phyloP scores from a whole-genome alignment of 2,797 vertebrate genomes.

The Gymnothorax reevesii region DNA sequence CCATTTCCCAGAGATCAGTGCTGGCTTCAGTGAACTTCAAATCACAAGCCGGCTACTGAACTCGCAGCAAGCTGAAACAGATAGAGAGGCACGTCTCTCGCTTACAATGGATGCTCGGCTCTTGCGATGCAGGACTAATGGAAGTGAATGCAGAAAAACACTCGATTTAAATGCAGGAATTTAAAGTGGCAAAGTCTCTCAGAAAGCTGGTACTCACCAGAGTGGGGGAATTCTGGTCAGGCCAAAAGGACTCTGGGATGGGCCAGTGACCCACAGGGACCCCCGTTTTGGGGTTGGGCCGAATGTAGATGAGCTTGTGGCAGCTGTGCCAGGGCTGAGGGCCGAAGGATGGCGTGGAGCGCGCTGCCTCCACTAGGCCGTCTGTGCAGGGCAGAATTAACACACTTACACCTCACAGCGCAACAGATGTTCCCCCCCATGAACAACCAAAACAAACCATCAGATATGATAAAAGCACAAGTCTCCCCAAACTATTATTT shows the following conservation, averaged over 20 bases:
- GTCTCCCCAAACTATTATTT: background rate
- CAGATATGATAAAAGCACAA: background rate
- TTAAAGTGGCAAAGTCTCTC: background rate
- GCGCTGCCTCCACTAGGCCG: conserved; percentile 77
- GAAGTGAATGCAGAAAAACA: background rate
- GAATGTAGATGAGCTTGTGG: conserved; percentile 97
- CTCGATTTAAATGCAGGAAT: background rate
- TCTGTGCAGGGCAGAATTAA: conserved; percentile 71
- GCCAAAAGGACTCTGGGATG: conserved; percentile 98
- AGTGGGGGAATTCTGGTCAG: conserved; percentile 94
- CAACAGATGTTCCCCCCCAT: background rate
- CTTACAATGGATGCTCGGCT: background rate
- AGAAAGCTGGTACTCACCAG: conserved; percentile 76
- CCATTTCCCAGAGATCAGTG: background rate
- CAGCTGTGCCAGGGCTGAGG: conserved; percentile 93
- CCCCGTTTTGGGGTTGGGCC: conserved; percentile 94
- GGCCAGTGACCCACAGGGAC: conserved; percentile 98
- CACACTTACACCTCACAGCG: conserved; percentile 31
- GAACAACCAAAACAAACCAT: background rate
- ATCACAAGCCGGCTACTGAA: background rate
- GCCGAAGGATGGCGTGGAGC: conserved; percentile 79
- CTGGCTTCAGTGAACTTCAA: conserved; percentile 5
- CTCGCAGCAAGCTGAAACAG: background rate
- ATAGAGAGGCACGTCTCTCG: too few species aligned
- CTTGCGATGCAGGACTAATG: background rate